These are phyloP conservation scores for Ennomos fuscantarius DNA, from an alignment of 2,888 invertebrate species.

Conservation along the genomic window DNA sequence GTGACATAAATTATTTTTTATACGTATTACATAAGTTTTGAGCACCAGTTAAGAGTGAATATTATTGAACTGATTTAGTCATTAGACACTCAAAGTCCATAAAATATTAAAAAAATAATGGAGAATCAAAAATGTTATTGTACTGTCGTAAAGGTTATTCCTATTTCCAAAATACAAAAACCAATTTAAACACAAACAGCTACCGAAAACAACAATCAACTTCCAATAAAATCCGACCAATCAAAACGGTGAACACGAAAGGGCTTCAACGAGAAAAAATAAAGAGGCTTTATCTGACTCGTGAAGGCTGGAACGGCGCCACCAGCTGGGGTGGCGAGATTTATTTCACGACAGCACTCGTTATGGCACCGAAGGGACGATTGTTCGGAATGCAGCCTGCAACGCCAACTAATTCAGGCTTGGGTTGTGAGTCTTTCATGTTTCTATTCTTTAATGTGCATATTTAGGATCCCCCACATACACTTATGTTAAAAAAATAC, in stretches of 20 bases:
- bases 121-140: conserved; percentile 10
- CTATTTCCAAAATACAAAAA: conserved; percentile 18
- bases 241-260: conserved; percentile 59
- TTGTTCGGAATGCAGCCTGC: conserved; percentile 71
- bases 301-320: conserved; percentile 70
- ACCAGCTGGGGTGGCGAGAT: conserved; percentile 76
- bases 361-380: conserved; percentile 79
- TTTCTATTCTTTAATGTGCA: neutral
- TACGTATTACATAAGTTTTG: too few species aligned
- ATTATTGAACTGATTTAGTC: too few species aligned
- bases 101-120: too few species aligned
- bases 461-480: too few species aligned
- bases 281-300: conserved; percentile 77
- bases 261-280: conserved; percentile 68
- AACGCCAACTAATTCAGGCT: conserved; percentile 47
- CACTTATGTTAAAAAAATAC: neutral
- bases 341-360: conserved; percentile 80
- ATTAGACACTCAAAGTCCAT: too few species aligned
- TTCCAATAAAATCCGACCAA: conserved; percentile 68
- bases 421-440: conserved; percentile 29
- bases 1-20: too few species aligned
- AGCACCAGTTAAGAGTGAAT: too few species aligned
- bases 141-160: too few species aligned
- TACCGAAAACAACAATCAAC: conserved; percentile 49
- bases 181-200: conserved; percentile 29